Conservation (phyloP, 2,797 vertebrate genomes). For the Oryzias sinensis region DNA sequence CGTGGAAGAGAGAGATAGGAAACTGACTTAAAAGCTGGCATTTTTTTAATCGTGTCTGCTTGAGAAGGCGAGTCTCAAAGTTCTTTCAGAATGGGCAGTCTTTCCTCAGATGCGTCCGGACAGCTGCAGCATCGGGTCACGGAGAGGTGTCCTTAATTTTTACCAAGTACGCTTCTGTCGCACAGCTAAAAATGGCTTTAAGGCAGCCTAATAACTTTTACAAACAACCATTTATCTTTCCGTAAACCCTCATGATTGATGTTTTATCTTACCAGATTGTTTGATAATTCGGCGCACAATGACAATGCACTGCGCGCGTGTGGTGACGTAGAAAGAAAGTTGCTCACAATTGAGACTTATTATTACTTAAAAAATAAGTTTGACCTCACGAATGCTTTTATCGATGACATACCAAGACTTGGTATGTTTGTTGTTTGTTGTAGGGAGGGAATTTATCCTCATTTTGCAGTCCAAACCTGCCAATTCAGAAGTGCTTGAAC, state of each 20-base stretch:
- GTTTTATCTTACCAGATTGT: conserved; percentile 12
- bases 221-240: conserved; percentile 5
- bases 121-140: conserved; percentile 68
- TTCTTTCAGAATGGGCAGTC: conserved; percentile 73
- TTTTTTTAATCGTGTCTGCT: conserved; percentile 62
- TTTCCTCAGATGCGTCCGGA: conserved; percentile 73
- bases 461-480: conserved; percentile 1
- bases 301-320: conserved; percentile 24
- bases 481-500: conserved; percentile 39
- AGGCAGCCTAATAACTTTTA: conserved; percentile 10
- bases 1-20: conserved; percentile 76
- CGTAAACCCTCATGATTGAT: conserved; percentile 7
- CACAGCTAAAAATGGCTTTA: conserved; percentile 24
- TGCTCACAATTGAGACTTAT: conserved; percentile 32
- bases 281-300: conserved; percentile 13
- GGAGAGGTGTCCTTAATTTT: conserved; percentile 64
- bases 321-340: conserved; percentile 34
- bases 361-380: conserved; percentile 5
- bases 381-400: conserved; percentile 1
- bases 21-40: conserved; percentile 81
- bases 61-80: conserved; percentile 74
- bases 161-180: conserved; percentile 64
- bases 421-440: conserved; percentile 13
- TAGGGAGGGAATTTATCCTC: neutral
- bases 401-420: neutral